Conservation (phyloP, 1,140 invertebrate species). For the Diorhabda sublineata region DNA sequence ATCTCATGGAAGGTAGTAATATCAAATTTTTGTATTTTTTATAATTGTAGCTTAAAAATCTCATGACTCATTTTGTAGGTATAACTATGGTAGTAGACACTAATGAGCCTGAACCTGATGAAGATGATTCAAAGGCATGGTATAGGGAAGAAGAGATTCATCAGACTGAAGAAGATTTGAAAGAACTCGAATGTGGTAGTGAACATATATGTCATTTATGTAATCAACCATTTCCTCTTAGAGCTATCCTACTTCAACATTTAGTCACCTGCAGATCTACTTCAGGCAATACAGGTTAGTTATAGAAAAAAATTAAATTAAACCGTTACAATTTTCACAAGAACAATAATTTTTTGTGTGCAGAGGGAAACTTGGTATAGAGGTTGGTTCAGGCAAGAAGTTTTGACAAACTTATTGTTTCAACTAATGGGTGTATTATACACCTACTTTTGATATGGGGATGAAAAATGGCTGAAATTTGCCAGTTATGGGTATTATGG, state of each 20-base stretch:
- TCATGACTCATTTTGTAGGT: conserved; percentile 14
- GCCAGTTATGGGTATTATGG: too few relatives aligned
- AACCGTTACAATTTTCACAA: too few relatives aligned
- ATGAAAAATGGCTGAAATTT: too few relatives aligned
- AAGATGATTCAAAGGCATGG: conserved; percentile 43
- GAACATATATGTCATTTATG: conserved; percentile 44
- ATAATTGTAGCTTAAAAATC: neutral
- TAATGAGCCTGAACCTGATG: conserved; percentile 38
- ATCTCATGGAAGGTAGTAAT: conserved; percentile 67
- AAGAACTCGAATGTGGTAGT: conserved; percentile 45
- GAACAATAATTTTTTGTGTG: too few relatives aligned
- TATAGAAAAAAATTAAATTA: too few relatives aligned
- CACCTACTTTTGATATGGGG: too few relatives aligned
- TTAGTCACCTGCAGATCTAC: conserved; percentile 41
- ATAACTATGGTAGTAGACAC: conserved; percentile 45
- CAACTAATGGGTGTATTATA: too few relatives aligned
- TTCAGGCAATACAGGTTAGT: conserved; percentile 44
- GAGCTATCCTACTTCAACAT: conserved; percentile 42
- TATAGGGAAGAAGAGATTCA: conserved; percentile 45
- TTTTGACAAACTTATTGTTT: too few relatives aligned
- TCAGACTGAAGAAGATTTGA: conserved; percentile 47
- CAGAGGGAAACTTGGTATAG: too few relatives aligned
- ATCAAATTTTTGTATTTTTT: too few relatives aligned
- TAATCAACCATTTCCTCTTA: conserved; percentile 41
- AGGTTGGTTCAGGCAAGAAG: too few relatives aligned